Conservation (phyloP, 2,888 invertebrate genomes). For the Meganola albula region DNA sequence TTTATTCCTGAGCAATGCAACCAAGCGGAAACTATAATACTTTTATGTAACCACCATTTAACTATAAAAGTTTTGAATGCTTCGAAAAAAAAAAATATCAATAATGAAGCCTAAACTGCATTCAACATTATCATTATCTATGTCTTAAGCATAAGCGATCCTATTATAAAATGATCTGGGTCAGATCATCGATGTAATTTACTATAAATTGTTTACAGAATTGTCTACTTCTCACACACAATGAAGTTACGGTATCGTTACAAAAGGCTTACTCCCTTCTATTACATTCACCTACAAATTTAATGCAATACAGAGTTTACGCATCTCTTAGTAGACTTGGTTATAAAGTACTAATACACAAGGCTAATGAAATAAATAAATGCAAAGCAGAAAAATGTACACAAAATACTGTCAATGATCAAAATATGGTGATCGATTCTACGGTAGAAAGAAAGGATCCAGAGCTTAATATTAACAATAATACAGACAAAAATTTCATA, state of each 20-base stretch:
- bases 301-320: conserved; percentile 78
- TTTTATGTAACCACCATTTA: too few relatives aligned
- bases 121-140: too few relatives aligned
- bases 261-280: conserved; percentile 81
- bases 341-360: conserved; percentile 74
- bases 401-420: not conserved
- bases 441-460: not conserved
- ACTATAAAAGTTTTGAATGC: too few relatives aligned
- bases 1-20: too few relatives aligned
- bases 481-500: too few relatives aligned
- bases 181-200: too few relatives aligned
- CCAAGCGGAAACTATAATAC: too few relatives aligned
- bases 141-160: too few relatives aligned
- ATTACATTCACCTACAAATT: conserved; percentile 45
- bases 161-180: too few relatives aligned
- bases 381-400: not conserved
- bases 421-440: not conserved
- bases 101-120: too few relatives aligned
- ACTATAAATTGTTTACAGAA: conserved; percentile 77
- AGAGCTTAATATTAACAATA: not conserved
- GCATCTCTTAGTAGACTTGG: conserved; percentile 76
- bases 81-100: too few relatives aligned
- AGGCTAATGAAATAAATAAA: conserved; percentile 7
- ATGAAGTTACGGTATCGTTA: conserved; percentile 78
- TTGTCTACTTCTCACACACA: conserved; percentile 75